These are phyloP conservation scores for Psilopogon haemacephalus DNA, from an alignment of 2,113 vertebrate species.

Conservation along the genomic window DNA sequence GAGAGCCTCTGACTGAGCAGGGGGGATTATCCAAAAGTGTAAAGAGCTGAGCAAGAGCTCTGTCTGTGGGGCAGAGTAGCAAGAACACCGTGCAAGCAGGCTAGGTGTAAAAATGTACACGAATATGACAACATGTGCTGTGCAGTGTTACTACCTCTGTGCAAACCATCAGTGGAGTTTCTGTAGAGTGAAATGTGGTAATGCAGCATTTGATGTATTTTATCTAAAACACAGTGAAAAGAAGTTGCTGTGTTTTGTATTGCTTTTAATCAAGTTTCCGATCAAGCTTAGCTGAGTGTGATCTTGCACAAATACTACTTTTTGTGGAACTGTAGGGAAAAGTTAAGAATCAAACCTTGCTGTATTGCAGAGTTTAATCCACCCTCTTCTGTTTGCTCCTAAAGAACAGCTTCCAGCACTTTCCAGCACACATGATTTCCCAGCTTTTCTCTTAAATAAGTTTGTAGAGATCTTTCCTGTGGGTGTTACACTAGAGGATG, in stretches of 20 bases:
- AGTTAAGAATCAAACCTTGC: background rate
- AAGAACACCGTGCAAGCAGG: background rate
- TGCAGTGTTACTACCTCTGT: background rate
- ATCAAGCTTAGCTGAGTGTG: background rate
- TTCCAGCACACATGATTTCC: background rate
- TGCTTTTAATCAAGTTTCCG: background rate
- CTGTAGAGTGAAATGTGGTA: background rate
- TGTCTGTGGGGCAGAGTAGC: background rate
- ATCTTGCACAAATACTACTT: background rate
- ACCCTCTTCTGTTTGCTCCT: background rate
- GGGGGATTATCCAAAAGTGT: background rate
- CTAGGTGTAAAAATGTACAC: background rate
- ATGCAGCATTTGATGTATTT: background rate
- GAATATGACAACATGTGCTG: background rate
- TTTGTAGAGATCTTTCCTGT: background rate
- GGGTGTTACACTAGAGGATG: background rate
- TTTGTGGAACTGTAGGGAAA: background rate
- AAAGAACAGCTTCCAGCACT: background rate
- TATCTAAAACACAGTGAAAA: background rate
- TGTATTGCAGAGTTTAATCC: background rate
- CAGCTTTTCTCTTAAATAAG: background rate
- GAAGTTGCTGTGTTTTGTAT: background rate
- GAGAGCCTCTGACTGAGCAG: background rate
- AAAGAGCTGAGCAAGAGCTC: background rate
- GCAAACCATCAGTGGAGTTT: background rate